phyloP scores from a whole-genome alignment of 2,888 invertebrate genomes.

The Beris chalybata region DNA sequence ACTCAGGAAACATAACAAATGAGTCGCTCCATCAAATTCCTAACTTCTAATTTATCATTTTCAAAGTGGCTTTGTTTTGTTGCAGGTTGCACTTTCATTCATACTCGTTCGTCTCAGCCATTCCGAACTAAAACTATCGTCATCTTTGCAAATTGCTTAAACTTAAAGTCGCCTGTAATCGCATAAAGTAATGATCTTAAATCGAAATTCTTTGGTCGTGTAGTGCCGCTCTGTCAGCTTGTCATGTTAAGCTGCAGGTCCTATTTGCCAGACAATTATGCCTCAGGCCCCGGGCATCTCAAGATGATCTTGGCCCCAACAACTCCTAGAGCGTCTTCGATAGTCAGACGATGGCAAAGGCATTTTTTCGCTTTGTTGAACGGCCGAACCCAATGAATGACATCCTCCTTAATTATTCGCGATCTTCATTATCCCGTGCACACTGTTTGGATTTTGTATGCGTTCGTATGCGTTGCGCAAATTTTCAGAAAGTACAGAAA shows the following conservation, averaged over 20 bases:
- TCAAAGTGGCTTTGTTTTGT: slow-evolving; percentile 10
- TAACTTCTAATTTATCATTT: slow-evolving; percentile 4
- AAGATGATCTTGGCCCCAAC: background rate
- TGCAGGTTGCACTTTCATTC: slow-evolving; percentile 26
- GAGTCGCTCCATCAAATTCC: too few species aligned
- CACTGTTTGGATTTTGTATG: background rate
- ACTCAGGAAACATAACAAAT: too few species aligned
- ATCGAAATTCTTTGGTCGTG: slow-evolving; percentile 29
- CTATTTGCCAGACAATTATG: slow-evolving; percentile 31
- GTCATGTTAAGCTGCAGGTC: slow-evolving; percentile 29
- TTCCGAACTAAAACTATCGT: slow-evolving; percentile 12
- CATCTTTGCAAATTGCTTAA: background rate
- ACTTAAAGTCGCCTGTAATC: background rate
- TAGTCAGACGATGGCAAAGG: too few species aligned
- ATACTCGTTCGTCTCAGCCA: slow-evolving; percentile 5
- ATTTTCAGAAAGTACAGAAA: background rate
- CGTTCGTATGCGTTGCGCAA: background rate
- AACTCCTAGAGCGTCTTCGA: too few species aligned
- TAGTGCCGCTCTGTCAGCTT: slow-evolving; percentile 25
- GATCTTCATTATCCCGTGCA: background rate
- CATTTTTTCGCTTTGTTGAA: background rate
- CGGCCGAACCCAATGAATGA: slow-evolving; percentile 15
- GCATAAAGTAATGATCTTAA: slow-evolving; percentile 16
- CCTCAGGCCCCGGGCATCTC: background rate
- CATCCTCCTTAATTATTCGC: slow-evolving; percentile 17